Evolutionary conservation across 2,113 vertebrate species (phyloP), one percentile per base, ranked within the genome.

Genomic region (Oncorhynchus nerka): DNA sequence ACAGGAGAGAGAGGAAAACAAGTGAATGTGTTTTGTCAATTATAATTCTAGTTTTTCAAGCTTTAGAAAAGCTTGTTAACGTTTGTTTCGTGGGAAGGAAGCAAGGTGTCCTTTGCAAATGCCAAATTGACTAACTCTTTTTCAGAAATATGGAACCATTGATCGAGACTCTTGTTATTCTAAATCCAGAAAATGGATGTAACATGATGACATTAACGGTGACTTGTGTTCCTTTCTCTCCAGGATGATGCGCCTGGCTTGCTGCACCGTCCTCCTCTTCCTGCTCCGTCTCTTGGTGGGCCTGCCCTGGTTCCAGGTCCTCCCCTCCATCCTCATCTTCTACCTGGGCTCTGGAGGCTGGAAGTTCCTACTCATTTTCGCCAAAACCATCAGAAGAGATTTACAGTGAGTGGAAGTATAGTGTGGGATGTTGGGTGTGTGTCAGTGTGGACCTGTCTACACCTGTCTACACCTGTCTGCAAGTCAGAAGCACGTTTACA

Each of bases 301-400:
- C 61, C 80, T 99, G 73, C 92, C 97, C 12, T 99, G 97, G 98
- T 86, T 81, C 64, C 97, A 97, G 82, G 93, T 96, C 68, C 76
- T 95, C 22, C 94, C 95, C 0, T 94, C 94, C 48, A 79, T 96
- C 78, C 78, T 95, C 22, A 91, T 97, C 73, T 94, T 98, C 85
- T 99, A 97, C 91, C 89, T 99, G 86, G 96, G 93, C 30, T 95
- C 95, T 0, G 95, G 97, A 0, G 97, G 97, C 91, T 98, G 96
- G 96, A 93, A 85, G 4, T 99, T 95, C 70, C 68, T 97, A 39
- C 85, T 92, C 24, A 68, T 99, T 74, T 92, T 97, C 69, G 69
- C 92, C 87, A 99, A 94, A 91, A 99, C 98, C 2, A 0, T 97
- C 78, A 88, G 89, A 73, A 94, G 98, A 24, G 98, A 99, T 4